Base-by-base conservation (phyloP, 2,797 vertebrate genomes). In the Tinamus major region DNA sequence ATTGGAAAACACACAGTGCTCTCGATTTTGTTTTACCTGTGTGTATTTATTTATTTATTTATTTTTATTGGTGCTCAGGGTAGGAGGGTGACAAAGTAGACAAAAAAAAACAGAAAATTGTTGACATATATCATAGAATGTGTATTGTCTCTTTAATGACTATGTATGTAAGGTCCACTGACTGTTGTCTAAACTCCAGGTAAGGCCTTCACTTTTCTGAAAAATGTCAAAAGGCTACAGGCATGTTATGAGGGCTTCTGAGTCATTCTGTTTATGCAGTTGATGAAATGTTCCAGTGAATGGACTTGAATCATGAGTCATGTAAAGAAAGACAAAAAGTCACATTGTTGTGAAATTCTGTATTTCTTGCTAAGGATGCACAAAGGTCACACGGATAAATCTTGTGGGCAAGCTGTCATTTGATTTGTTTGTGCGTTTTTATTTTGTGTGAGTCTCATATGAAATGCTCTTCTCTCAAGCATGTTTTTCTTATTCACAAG, bases 181-280 rank as follows among this genome's bases (percentile, higher is more conserved):
- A 41, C 26, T 19, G 2, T 9, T 84, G 69, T n/a, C 11, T 71
- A 61, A 59, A 10, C 29, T 55, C 44, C 39, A 35, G 16, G 7
- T 65, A 65, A 39, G 6, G 6, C 39, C 33, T 68, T 53, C 20
- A 5, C 3, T 64, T 2, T 12, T 59, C 17, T 62, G 29, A 68
- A 83, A 68, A 29, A 39, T 12, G 2, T 78, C 23, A 74, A 42
- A 80, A 58, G n/a, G 31, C 46, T 68, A 33, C 7, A 27, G 26
- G 5, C 3, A 14, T 4, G 0, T 19, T 82, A 55, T 0, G 18
- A 65, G 53, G 23, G 48, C 18, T 31, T 61, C 23, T 1, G 6
- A 68, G 3, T 61, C 1, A 4, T 33, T 49, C 64, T 37, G 5
- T 46, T 58, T 39, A 31, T 65, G 24, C 8, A 39, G 2, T 24